Evolutionary conservation across 2,113 vertebrate genomes (phyloP).

Genomic region (Delphinus delphis): DNA sequence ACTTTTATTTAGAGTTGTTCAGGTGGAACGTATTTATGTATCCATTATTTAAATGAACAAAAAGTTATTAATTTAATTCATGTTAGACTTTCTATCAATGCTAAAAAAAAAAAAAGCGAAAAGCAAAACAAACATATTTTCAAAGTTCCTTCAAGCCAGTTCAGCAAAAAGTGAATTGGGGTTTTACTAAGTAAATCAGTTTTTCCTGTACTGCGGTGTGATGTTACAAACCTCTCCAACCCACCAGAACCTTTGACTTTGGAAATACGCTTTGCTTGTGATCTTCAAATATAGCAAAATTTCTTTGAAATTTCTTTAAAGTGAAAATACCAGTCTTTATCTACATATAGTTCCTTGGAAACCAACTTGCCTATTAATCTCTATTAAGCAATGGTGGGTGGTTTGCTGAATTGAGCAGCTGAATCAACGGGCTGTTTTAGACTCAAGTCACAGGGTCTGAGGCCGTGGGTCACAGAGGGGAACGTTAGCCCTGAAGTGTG

Average conservation of each 20-base stretch:
- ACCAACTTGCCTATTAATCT: not conserved
- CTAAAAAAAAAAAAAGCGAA: not conserved
- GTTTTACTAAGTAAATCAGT: not conserved
- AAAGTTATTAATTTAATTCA: constrained; percentile 39
- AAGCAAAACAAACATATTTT: not conserved
- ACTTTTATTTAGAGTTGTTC: not conserved
- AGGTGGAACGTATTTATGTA: not conserved
- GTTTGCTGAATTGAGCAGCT: not conserved
- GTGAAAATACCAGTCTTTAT: not conserved
- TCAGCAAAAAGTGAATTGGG: not conserved
- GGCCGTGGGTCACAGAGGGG: not conserved
- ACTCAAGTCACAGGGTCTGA: not conserved
- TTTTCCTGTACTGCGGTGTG: not conserved
- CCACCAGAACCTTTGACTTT: not conserved
- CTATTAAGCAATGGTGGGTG: not conserved
- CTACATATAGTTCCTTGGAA: not conserved
- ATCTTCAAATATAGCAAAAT: not conserved
- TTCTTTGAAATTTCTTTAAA: not conserved
- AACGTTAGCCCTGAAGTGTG: not conserved
- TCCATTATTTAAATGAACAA: not conserved
- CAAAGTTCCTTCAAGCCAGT: not conserved
- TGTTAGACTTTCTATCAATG: not conserved
- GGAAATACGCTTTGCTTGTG: not conserved
- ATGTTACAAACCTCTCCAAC: not conserved
- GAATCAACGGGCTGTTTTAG: not conserved